phyloP scores from a whole-genome alignment of 2,797 vertebrate genomes.

The Acipenser transmontanus region DNA sequence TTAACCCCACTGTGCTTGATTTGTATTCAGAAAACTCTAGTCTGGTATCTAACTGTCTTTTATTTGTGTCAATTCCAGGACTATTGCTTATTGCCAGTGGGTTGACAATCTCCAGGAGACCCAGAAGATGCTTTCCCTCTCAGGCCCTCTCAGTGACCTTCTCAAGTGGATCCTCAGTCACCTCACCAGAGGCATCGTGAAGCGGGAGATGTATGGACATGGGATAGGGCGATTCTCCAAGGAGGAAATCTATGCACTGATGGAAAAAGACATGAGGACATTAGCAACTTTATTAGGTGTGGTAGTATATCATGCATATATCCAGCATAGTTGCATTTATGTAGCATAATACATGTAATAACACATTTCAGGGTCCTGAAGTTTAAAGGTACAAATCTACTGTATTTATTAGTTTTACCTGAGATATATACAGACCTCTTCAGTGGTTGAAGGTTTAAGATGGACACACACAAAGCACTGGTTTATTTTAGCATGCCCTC shows the following conservation, averaged over 20 bases:
- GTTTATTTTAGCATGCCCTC: no score
- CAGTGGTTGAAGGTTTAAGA: no score
- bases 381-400: no score
- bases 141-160: slow-evolving; percentile 85
- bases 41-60: no score
- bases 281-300: slow-evolving; percentile 86
- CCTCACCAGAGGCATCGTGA: slow-evolving; percentile 86
- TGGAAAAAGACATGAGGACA: slow-evolving; percentile 97
- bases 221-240: slow-evolving; percentile 94
- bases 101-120: slow-evolving; percentile 95
- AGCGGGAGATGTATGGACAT: slow-evolving; percentile 93
- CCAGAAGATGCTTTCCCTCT: slow-evolving; percentile 87
- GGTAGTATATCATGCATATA: neutral
- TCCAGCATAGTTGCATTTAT: no score
- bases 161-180: slow-evolving; percentile 95
- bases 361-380: no score
- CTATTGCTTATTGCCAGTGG: slow-evolving; percentile 96
- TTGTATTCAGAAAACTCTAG: no score
- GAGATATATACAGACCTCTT: no score
- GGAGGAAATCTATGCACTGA: slow-evolving; percentile 86
- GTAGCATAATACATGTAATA: no score
- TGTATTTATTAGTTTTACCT: no score
- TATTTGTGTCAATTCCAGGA: slow-evolving; percentile 59
- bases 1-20: no score
- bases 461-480: no score